These are phyloP conservation scores for Bos taurus DNA, from an alignment of 2,113 vertebrate species.

Conservation along the genomic window ARS-UCD2.0 NC_037354.1:8709501-8710000, in stretches of 20 bases:
- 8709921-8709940: constrained; percentile 69
- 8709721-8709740: constrained; percentile 49
- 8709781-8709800: constrained; percentile 57
- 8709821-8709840: constrained; percentile 49
- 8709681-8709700: constrained; percentile 61
- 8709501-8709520: background rate
- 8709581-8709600: constrained; percentile 59
- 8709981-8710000: constrained; percentile 72
- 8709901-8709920: constrained; percentile 72
- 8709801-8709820: constrained; percentile 20
- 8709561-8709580: constrained; percentile 65
- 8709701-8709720: constrained; percentile 48
- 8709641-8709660: constrained; percentile 58
- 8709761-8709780: constrained; percentile 63
- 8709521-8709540: background rate
- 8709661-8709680: constrained; percentile 51
- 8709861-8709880: constrained; percentile 46
- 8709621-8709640: constrained; percentile 62
- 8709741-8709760: constrained; percentile 40
- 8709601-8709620: constrained; percentile 68
- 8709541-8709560: constrained; percentile 48
- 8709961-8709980: constrained; percentile 67
- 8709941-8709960: constrained; percentile 72
- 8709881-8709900: constrained; percentile 69
- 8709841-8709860: constrained; percentile 49